phyloP scores from a whole-genome alignment of 2,888 invertebrate species.

The Cephalotes varians region DNA sequence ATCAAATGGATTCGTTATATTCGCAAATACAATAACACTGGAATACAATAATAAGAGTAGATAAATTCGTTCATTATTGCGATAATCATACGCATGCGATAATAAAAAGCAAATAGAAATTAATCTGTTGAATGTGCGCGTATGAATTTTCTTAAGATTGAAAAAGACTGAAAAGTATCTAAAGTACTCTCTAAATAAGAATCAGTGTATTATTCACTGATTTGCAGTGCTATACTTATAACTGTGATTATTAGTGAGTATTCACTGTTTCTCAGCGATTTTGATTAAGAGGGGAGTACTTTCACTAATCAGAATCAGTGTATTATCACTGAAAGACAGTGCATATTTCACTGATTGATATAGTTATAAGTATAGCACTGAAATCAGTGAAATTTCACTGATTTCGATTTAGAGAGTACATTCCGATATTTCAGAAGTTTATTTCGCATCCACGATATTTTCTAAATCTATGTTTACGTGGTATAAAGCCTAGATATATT shows the following conservation, averaged over 20 bases:
- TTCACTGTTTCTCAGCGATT: too few species aligned
- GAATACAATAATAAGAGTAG: not conserved
- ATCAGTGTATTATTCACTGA: too few species aligned
- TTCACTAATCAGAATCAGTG: too few species aligned
- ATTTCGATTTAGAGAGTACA: too few species aligned
- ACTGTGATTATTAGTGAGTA: too few species aligned
- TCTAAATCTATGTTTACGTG: not conserved
- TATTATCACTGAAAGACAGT: too few species aligned
- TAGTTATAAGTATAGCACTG: too few species aligned
- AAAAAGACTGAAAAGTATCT: not conserved
- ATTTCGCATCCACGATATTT: not conserved
- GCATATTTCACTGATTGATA: too few species aligned
- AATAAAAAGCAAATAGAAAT: not conserved
- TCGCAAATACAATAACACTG: not conserved
- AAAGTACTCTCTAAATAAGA: too few species aligned
- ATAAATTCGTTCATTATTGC: not conserved
- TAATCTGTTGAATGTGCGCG: not conserved
- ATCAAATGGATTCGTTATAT: not conserved
- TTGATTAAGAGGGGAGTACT: too few species aligned
- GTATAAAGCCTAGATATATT: not conserved
- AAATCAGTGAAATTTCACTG: too few species aligned
- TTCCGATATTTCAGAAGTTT: not conserved
- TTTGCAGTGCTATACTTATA: too few species aligned
- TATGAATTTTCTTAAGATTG: not conserved
- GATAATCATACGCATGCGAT: not conserved